A percentile compares a stretch with the other conserved stretches of the same genome.
phyloP scores from a whole-genome alignment of 2,113 vertebrate species.

The Etheostoma cragini region DNA sequence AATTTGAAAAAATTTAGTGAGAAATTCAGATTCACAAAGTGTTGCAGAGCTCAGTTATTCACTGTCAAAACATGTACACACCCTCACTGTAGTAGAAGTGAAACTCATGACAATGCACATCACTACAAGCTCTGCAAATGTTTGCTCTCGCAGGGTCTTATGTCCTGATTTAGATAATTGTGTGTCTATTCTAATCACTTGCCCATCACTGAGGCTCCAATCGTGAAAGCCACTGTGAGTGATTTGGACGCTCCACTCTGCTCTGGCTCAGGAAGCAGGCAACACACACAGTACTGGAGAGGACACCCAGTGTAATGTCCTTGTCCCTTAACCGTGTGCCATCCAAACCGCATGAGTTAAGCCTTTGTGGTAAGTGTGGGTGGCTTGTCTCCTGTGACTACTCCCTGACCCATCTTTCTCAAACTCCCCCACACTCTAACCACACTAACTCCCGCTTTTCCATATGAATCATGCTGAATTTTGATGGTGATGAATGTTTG shows the following conservation, averaged over 20 bases:
- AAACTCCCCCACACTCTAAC: constrained; percentile 49
- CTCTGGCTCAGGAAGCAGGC: constrained; percentile 20
- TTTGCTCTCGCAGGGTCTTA: constrained; percentile 29
- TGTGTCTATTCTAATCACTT: constrained; percentile 39
- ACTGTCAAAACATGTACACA: constrained; percentile 51
- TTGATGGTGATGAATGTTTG: constrained; percentile 43
- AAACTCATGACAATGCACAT: constrained; percentile 21
- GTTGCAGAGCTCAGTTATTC: constrained; percentile 43
- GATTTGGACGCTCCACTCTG: not conserved
- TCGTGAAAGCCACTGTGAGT: constrained; percentile 25
- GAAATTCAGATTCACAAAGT: not conserved
- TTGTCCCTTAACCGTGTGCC: constrained; percentile 57
- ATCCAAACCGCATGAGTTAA: constrained; percentile 75
- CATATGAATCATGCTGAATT: constrained; percentile 65
- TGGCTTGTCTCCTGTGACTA: constrained; percentile 72
- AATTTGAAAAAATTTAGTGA: not conserved
- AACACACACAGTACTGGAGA: constrained; percentile 36
- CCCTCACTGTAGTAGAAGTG: constrained; percentile 25
- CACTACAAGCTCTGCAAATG: constrained; percentile 19
- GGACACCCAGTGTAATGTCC: constrained; percentile 48
- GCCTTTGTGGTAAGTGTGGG: constrained; percentile 74
- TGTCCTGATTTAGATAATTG: constrained; percentile 52
- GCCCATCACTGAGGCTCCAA: constrained; percentile 34
- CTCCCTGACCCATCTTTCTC: constrained; percentile 69
- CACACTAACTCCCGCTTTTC: constrained; percentile 51